Evolutionary conservation across 64 coral and sea anemone species (phyloP), one percentile per base, ranked within the genome.

Genomic region (Porites australiensis): DNA sequence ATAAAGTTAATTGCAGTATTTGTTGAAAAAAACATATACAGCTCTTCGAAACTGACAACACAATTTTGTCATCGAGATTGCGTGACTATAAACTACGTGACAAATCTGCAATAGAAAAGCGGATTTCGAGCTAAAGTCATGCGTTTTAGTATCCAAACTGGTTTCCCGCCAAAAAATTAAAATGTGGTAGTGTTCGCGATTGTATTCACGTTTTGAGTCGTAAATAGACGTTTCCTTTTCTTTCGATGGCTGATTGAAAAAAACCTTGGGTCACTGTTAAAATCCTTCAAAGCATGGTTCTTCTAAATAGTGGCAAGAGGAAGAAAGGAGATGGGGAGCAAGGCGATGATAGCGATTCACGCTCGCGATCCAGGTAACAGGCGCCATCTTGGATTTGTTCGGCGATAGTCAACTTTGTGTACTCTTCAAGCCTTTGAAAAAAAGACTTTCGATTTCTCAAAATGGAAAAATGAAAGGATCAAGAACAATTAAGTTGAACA

Each of bases 281-380:
- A 69, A 70, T 19, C 22, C 18, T 80, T n/a, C 5, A 20, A 46
- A 58, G 18, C 63, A 91, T 91, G 89, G 89, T 91, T 84, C 64
- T 91, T 70, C n/a, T 84, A n/a, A 91, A 91, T 45, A 91, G 78
- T 61, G 89, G 89, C 18, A 91, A 84, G 53, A 82, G 69, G 64
- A 91, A 91, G 81, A 72, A 72, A 18, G 79, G 81, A 46, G 89
- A 91, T 72, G 89, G 68, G 51, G 86, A 72, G 21, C 61, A 84
- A 22, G 22, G 81, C 47, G 81, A 69, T 20, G 86, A 44, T 58
- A 59, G 66, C 51, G 67, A 43, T 58, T 57, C 67, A 44, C 62
- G 88, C 4, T 79, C 88, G 88, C 74, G 74, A 3, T 70, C 9
- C 44, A 81, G 80, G 37, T 82, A 15, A 84, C 2, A 37, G 79